Evolutionary conservation across 2,888 invertebrate genomes (phyloP).

Genomic region (Leptopilina syphax): DNA sequence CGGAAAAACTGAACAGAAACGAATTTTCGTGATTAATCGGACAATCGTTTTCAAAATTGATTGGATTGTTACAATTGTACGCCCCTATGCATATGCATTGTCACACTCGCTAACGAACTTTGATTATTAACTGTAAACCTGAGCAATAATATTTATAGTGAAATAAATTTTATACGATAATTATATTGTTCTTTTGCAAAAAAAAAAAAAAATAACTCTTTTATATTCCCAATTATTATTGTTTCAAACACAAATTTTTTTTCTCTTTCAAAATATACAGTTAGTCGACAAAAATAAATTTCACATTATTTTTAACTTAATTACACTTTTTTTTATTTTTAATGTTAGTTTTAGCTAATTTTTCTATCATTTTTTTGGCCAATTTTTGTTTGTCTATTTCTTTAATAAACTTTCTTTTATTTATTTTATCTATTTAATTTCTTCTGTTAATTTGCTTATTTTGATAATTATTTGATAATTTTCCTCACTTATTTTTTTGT

Average conservation of each 20-base stretch:
- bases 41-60: constrained; percentile 43
- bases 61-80: constrained; percentile 48
- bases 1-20: constrained; percentile 14
- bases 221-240: not conserved
- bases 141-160: not conserved
- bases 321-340: too few relatives aligned
- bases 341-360: too few relatives aligned
- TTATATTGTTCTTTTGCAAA: not conserved
- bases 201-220: not conserved
- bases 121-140: constrained; percentile 13
- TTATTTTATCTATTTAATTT: too few relatives aligned
- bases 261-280: too few relatives aligned
- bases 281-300: too few relatives aligned
- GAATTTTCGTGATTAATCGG: constrained; percentile 32
- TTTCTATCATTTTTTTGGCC: too few relatives aligned
- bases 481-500: too few relatives aligned
- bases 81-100: constrained; percentile 47
- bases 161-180: not conserved
- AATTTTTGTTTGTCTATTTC: too few relatives aligned
- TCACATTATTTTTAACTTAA: too few relatives aligned
- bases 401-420: too few relatives aligned
- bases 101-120: constrained; percentile 35
- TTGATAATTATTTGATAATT: too few relatives aligned
- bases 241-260: not conserved
- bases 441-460: too few relatives aligned